Evolutionary conservation across 2,113 vertebrate species (phyloP), one percentile per base, ranked within the genome.

Genomic region (Mustela nigripes): DNA sequence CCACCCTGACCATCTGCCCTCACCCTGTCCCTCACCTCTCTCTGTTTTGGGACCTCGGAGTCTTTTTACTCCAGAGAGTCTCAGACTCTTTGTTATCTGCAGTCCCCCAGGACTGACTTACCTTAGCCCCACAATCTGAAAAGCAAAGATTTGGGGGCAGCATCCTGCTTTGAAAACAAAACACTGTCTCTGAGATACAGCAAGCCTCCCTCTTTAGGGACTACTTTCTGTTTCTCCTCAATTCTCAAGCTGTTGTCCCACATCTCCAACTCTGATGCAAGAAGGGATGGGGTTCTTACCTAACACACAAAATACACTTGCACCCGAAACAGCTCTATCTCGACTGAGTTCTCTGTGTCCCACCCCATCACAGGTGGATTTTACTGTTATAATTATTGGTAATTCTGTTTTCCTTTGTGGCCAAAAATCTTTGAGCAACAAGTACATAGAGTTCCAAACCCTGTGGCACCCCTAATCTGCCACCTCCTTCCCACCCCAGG

Each of bases 101-200:
- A 22, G 39, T 82, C 36, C 63, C 60, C 2, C 5, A 79, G 15
- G 24, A 80, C 48, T 39, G 28, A 62, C 10, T 67, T 91, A 26
- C 11, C 5, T 42, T 33, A 92, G 22, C 45, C 81, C 24, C 16
- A 2, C 4, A 24, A 39, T 78, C 45, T 97, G 62, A 85, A 24
- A 81, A 93, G 15, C 39, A 97, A 96, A 33, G 18, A 78, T 76
- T 67, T 67, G 42, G 39, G 39, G 91, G 45, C n/a, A 91, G 74
- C 89, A 78, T n/a, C 4, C 33, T 80, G 50, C 71, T 36, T 63
- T 33, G n/a, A 65, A 94, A 84, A 91, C n/a, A 60, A 42, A 60
- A 74, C 2, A 4, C 7, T 33, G 4, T 67, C 53, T 69, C 71
- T 79, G 56, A 39, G 19, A 7, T 39, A 7, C 19, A 45, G 60